Evolutionary conservation across 2,113 vertebrate species (phyloP), one percentile per base, ranked within the genome.

Genomic region (Grammomys dolichurus): DNA sequence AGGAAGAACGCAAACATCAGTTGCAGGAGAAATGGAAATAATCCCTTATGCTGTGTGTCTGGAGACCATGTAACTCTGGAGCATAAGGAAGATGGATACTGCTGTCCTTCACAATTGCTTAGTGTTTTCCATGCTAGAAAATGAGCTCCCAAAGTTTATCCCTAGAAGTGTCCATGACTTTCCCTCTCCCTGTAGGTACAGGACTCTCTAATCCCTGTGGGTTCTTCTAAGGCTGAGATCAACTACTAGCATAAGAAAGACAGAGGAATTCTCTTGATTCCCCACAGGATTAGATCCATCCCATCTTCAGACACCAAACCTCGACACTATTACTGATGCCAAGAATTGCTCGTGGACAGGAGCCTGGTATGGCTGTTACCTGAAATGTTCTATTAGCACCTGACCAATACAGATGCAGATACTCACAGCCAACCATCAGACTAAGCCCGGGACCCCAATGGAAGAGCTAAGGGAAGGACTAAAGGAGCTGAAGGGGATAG

Each of bases 181-280:
- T 75, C 28, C 48, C 31, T 60, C n/a, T 94, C 67, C n/a, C 80
- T n/a, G 8, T 33, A 77, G 16, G 6, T 40, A 72, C 1, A 40
- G 33, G 19, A 65, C 54, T 28, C 56, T 91, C 63, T 28, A 81
- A 20, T 33, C 76, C 48, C 80, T 43, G 58, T 77, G 63, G 70
- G 78, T 7, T 40, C 75, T 76, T 19, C 77, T 76, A 65, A 19
- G 33, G 69, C 56, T 91, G n/a, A 91, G 87, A 91, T 78, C 31
- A 89, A 46, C 22, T 24, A 67, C 13, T 7, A 69, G 87, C 10
- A 70, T 67, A 58, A 89, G 51, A 60, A 76, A 20, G 76, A 78
- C 75, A 80, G 3, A 96, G 12, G 91, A 87, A 81, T 77, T 89
- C 33, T 87, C 89, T 91, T 70, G 85, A 72, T 70, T 73, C 46